Conservation (phyloP, 1,140 invertebrate species). For the Drosophila miranda region DNA sequence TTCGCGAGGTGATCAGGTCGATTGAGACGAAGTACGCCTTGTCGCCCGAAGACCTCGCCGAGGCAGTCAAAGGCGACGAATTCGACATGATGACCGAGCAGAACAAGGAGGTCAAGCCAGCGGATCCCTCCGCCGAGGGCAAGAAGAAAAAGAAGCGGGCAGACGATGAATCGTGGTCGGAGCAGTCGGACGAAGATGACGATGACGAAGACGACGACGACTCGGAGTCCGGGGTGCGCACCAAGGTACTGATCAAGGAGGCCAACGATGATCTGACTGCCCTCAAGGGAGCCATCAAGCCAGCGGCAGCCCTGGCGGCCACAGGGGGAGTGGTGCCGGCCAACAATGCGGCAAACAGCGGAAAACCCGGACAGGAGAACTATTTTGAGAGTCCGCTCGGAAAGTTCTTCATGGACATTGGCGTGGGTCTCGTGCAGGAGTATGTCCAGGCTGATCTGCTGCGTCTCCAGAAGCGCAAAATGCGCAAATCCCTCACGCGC, state of each 20-base stretch:
- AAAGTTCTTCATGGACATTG: conserved; percentile 96
- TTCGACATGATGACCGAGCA: conserved; percentile 80
- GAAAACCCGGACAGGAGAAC: conserved; percentile 72
- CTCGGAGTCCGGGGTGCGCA: conserved; percentile 83
- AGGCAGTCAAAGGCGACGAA: conserved; percentile 77
- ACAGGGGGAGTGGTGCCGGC: conserved; percentile 51
- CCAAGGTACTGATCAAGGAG: conserved; percentile 84
- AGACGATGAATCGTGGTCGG: conserved; percentile 82
- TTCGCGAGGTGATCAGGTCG: conserved; percentile 89
- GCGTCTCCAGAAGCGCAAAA: conserved; percentile 92
- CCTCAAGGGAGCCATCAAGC: conserved; percentile 83
- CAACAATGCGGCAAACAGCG: conserved; percentile 20
- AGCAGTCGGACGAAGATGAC: conserved; percentile 82
- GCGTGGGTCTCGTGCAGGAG: conserved; percentile 95
- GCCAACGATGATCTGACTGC: conserved; percentile 84
- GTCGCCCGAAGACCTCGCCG: conserved; percentile 83
- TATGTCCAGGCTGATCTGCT: conserved; percentile 95
- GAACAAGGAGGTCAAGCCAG: conserved; percentile 74
- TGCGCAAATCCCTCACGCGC: conserved; percentile 85
- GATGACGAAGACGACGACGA: conserved; percentile 84
- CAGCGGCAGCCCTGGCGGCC: conserved; percentile 80
- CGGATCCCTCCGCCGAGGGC: conserved; percentile 47
- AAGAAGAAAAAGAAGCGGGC: conserved; percentile 81
- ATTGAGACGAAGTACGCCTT: conserved; percentile 86
- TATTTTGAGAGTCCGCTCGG: conserved; percentile 94